Percentiles rank a stretch among this genome's conserved stretches.
phyloP scores from a whole-genome alignment of 2,888 invertebrate species.

The Crepidodera aurea region DNA sequence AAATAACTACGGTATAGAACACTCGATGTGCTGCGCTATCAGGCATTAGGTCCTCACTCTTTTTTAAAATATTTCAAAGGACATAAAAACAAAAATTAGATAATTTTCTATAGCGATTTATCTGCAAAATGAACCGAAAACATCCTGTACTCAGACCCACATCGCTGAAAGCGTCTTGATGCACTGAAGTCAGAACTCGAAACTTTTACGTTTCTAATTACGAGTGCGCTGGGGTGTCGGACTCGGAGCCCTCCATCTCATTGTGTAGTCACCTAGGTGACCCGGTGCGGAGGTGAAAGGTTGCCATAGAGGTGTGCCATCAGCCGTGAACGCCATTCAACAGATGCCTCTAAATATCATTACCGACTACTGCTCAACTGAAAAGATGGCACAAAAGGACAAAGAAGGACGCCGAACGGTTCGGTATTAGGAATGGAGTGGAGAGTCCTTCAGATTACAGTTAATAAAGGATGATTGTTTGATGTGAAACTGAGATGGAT shows the following conservation, averaged over 20 bases:
- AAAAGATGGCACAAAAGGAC: constrained; percentile 40
- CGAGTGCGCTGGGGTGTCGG: constrained; percentile 33
- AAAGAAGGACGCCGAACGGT: constrained; percentile 27
- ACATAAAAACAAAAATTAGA: too few relatives aligned
- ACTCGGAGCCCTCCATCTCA: constrained; percentile 29
- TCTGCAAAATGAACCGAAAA: too few relatives aligned
- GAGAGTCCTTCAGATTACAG: constrained; percentile 21
- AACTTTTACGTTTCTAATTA: constrained; percentile 25
- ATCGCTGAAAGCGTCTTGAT: neutral
- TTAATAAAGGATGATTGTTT: constrained; percentile 22
- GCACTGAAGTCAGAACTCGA: constrained; percentile 11
- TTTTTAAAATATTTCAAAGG: too few relatives aligned
- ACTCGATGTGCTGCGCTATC: too few relatives aligned
- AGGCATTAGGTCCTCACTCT: too few relatives aligned
- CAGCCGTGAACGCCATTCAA: constrained; percentile 46
- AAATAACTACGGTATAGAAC: too few relatives aligned
- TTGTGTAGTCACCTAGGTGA: constrained; percentile 55
- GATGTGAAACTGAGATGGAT: neutral
- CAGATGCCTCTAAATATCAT: constrained; percentile 44
- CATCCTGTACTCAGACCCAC: too few relatives aligned
- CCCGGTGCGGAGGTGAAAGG: constrained; percentile 54
- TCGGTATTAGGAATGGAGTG: constrained; percentile 13
- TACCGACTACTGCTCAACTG: constrained; percentile 36
- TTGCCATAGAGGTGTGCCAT: constrained; percentile 59
- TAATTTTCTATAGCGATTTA: too few relatives aligned